Percentiles rank a stretch among this genome's conserved stretches.
Conservation (phyloP, 1,140 invertebrate species). For the Octopus bimaculoides region DNA sequence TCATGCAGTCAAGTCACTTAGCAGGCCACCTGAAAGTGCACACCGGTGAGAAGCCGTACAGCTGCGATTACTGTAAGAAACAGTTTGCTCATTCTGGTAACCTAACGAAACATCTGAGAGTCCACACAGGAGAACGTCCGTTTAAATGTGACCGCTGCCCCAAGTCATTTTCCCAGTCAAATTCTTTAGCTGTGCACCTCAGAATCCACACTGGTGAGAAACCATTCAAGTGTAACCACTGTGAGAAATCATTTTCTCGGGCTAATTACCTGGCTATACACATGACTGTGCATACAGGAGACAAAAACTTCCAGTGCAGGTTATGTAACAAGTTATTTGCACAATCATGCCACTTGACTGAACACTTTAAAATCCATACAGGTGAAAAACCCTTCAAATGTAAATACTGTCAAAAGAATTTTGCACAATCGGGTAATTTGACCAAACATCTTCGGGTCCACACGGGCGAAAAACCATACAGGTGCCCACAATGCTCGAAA, state of each 20-base stretch:
- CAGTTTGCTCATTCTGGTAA: constrained; percentile 65
- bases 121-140: constrained; percentile 22
- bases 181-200: constrained; percentile 53
- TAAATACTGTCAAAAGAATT: constrained; percentile 65
- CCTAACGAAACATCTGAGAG: constrained; percentile 71
- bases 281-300: constrained; percentile 82
- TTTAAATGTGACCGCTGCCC: constrained; percentile 52
- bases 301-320: constrained; percentile 42
- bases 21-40: constrained; percentile 28
- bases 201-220: constrained; percentile 76
- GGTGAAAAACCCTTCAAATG: constrained; percentile 83
- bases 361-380: constrained; percentile 46
- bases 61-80: constrained; percentile 33
- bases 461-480: constrained; percentile 23
- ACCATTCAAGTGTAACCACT: constrained; percentile 82
- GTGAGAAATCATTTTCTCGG: constrained; percentile 83
- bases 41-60: constrained; percentile 34
- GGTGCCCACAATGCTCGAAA: constrained; percentile 21
- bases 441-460: constrained; percentile 10
- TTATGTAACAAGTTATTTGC: constrained; percentile 56
- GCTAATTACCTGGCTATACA: constrained; percentile 87
- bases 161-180: constrained; percentile 55
- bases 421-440: constrained; percentile 19
- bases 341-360: constrained; percentile 79
- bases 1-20: constrained; percentile 15